These are phyloP conservation scores for Rotaria macrura DNA, from an alignment of 2,888 invertebrate species.

Conservation along the genomic window DNA sequence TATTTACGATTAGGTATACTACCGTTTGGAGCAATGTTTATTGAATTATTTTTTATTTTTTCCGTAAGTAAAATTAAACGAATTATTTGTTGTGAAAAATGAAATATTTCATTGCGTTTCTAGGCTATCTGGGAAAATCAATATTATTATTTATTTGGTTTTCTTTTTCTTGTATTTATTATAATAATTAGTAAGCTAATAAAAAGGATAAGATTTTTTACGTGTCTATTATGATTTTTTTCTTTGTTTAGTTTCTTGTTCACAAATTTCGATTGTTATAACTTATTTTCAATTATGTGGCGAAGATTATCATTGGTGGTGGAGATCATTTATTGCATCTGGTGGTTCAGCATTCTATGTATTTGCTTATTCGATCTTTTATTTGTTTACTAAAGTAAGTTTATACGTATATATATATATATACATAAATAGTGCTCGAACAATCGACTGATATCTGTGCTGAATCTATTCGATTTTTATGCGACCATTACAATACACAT, in stretches of 20 bases:
- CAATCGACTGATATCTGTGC: no score
- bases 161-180: constrained; percentile 87
- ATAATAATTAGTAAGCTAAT: constrained; percentile 60
- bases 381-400: constrained; percentile 72
- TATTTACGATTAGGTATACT: constrained; percentile 55
- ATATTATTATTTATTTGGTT: constrained; percentile 94
- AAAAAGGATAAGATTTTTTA: background rate
- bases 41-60: constrained; percentile 92
- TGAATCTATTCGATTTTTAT: no score
- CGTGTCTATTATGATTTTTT: background rate
- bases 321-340: constrained; percentile 87
- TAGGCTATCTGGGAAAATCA: constrained; percentile 92
- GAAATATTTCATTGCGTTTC: background rate
- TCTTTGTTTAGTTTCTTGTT: constrained; percentile 64
- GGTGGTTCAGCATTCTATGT: constrained; percentile 87
- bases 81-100: background rate
- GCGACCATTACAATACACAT: no score
- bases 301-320: constrained; percentile 83
- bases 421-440: no score
- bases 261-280: constrained; percentile 93
- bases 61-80: constrained; percentile 51
- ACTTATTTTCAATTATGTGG: constrained; percentile 97
- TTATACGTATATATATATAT: no score
- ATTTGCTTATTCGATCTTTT: constrained; percentile 84
- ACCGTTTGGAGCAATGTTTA: constrained; percentile 95